Conservation (phyloP, 2,888 invertebrate genomes). For the Tipula unca region DNA sequence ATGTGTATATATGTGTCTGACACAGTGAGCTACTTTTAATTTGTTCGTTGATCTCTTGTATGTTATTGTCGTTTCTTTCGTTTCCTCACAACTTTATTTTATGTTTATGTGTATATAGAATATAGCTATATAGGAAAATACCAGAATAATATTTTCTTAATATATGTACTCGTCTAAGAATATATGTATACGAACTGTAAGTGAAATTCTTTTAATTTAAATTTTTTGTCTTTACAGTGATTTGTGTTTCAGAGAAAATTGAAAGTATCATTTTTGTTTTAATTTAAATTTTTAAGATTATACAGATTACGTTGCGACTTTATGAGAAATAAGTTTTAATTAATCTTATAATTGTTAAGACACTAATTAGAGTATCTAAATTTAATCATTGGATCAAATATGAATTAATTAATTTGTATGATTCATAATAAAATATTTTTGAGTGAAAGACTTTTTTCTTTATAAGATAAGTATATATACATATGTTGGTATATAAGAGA, state of each 20-base stretch:
- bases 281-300: neutral
- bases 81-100: neutral
- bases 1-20: neutral
- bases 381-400: neutral
- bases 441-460: neutral
- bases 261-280: neutral
- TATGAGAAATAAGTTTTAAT: neutral
- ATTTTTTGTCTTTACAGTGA: neutral
- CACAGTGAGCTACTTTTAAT: constrained; percentile 18
- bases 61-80: neutral
- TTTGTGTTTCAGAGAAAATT: neutral
- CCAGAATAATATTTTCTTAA: neutral
- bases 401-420: neutral
- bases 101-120: neutral
- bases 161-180: neutral
- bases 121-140: neutral
- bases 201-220: neutral
- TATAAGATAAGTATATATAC: neutral
- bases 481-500: neutral
- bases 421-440: neutral
- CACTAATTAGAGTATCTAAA: neutral
- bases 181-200: neutral
- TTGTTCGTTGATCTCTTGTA: constrained; percentile 19
- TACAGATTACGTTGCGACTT: neutral
- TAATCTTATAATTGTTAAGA: neutral